These are phyloP conservation scores for Chaetops frenatus DNA, from an alignment of 2,113 vertebrate species.

Conservation along the genomic window DNA sequence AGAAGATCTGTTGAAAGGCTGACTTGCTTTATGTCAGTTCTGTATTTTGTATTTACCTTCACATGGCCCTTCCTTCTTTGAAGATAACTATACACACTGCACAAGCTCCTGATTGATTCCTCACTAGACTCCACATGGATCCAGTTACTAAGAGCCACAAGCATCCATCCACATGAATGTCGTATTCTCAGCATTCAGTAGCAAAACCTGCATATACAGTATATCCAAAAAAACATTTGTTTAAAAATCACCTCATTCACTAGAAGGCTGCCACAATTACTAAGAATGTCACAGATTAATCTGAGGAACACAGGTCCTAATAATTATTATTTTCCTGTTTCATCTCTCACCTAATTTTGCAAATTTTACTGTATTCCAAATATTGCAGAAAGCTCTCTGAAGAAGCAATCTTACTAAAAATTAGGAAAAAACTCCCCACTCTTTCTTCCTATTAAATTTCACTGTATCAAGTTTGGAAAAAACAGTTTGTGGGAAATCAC, in stretches of 20 bases:
- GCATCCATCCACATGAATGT: background rate
- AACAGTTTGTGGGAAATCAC: background rate
- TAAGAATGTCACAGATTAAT: background rate
- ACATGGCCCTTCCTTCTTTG: background rate
- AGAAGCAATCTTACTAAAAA: background rate
- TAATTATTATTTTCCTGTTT: constrained; percentile 57
- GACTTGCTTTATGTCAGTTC: background rate
- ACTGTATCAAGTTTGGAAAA: background rate
- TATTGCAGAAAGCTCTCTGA: background rate
- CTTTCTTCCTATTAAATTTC: background rate
- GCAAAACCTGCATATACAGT: background rate
- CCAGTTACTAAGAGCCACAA: background rate
- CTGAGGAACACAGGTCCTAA: background rate
- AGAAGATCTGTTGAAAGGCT: background rate
- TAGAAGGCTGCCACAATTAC: background rate
- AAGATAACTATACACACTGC: background rate
- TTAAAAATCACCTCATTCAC: constrained; percentile 16
- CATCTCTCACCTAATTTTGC: constrained; percentile 38
- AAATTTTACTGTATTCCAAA: constrained; percentile 19
- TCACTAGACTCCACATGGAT: background rate
- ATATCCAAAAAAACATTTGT: background rate
- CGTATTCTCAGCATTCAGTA: constrained; percentile 30
- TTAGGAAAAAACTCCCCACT: background rate
- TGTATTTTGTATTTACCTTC: background rate
- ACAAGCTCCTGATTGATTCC: background rate